Evolutionary conservation across 2,797 vertebrate genomes (phyloP).

Genomic region (Thalassophryne amazonica): DNA sequence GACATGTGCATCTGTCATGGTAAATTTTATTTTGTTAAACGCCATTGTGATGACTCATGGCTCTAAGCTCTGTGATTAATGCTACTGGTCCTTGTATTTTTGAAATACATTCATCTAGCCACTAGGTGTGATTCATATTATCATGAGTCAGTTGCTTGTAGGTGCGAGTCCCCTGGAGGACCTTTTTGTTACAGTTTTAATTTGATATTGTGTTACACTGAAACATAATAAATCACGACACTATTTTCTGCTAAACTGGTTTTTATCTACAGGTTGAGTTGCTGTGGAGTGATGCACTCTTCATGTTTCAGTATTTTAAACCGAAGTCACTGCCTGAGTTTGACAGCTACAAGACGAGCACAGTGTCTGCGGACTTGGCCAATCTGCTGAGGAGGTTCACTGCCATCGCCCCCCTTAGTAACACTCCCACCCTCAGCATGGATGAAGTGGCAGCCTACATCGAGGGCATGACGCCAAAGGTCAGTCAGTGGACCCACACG

Average conservation of each 20-base stretch:
- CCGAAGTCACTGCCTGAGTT: constrained; percentile 96
- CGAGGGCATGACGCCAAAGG: constrained; percentile 86
- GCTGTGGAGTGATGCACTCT: constrained; percentile 89
- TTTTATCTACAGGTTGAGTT: constrained; percentile 85
- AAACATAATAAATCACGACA: neutral
- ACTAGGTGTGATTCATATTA: constrained; percentile 39
- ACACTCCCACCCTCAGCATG: constrained; percentile 84
- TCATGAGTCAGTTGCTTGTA: neutral
- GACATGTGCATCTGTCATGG: too few relatives aligned
- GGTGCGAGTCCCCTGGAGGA: neutral
- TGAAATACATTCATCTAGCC: constrained; percentile 40
- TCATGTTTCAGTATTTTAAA: constrained; percentile 98
- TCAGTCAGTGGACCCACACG: constrained; percentile 42
- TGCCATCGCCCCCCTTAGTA: constrained; percentile 83
- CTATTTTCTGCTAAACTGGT: neutral
- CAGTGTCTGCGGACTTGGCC: constrained; percentile 94
- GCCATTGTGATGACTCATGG: neutral
- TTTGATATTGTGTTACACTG: neutral
- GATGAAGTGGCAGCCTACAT: constrained; percentile 92
- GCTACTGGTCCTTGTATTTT: neutral
- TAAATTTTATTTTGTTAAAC: too few relatives aligned
- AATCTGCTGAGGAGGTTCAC: constrained; percentile 92
- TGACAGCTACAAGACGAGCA: constrained; percentile 98
- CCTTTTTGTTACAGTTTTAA: neutral
- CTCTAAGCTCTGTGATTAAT: neutral